Evolutionary conservation across 53 echinoderm and acorn worm genomes (phyloP).

Genomic region (Stichopus horrens): DNA sequence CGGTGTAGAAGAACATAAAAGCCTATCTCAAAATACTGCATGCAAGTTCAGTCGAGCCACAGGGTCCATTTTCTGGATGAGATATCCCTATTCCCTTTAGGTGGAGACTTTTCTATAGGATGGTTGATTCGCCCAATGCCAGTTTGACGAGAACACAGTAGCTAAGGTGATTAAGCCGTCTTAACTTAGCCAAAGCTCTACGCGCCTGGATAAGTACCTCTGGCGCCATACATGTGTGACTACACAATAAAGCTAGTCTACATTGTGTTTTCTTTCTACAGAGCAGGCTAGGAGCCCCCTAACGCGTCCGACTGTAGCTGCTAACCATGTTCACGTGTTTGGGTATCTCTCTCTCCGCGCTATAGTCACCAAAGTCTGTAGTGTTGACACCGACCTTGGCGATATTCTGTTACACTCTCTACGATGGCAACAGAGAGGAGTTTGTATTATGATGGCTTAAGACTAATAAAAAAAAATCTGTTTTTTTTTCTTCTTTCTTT

Average conservation of each 20-base stretch:
- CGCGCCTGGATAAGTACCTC: conserved; percentile 79
- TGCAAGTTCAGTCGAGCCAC: not conserved
- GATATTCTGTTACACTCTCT: not conserved
- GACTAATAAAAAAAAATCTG: too few species aligned
- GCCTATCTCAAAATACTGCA: not conserved
- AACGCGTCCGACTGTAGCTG: conserved; percentile 13
- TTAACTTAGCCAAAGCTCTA: conserved; percentile 46
- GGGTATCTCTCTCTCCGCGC: not conserved
- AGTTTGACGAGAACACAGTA: conserved; percentile 34
- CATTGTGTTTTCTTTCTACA: conserved; percentile 78
- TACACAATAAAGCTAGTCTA: conserved; percentile 79
- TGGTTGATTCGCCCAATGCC: not conserved
- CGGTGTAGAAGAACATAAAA: not conserved
- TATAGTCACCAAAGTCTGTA: not conserved
- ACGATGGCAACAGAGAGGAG: too few species aligned
- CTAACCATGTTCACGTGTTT: not conserved
- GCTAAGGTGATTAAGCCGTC: conserved; percentile 44
- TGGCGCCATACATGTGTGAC: conserved; percentile 90
- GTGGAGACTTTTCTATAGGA: conserved; percentile 17
- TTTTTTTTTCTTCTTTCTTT: too few species aligned
- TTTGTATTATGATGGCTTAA: too few species aligned
- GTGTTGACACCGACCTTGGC: conserved; percentile 13
- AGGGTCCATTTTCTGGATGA: conserved; percentile 28
- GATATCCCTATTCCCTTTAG: conserved; percentile 1
- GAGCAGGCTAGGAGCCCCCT: conserved; percentile 44